Conservation (phyloP, 2,888 invertebrate species). For the Diadromus collaris region DNA sequence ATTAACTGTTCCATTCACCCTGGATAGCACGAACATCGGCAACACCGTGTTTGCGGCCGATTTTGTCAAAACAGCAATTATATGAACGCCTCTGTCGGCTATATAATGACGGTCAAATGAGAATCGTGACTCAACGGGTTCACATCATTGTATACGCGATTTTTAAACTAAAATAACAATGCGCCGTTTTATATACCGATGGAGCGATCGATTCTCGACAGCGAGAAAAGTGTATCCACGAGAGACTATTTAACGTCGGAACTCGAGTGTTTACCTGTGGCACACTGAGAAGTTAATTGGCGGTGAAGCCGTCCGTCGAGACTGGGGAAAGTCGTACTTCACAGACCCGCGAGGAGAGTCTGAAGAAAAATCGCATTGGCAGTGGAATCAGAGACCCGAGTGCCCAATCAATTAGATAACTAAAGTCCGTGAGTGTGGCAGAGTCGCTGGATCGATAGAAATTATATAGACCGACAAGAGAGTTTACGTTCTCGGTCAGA, state of each 20-base stretch:
- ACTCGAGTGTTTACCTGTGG: background rate
- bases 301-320: slow-evolving; percentile 4
- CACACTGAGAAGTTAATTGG: slow-evolving; percentile 17
- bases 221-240: background rate
- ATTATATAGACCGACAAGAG: background rate
- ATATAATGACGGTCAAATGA: no score
- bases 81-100: no score
- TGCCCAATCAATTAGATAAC: slow-evolving; percentile 21
- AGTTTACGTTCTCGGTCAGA: slow-evolving; percentile 1
- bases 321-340: slow-evolving; percentile 19
- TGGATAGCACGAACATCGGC: no score
- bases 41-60: no score
- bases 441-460: background rate
- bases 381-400: background rate
- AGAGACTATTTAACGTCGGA: background rate
- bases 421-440: background rate
- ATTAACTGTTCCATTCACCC: no score
- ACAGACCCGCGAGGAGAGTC: background rate
- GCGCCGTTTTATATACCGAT: background rate
- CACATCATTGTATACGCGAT: no score
- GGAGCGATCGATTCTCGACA: background rate
- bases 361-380: slow-evolving; percentile 17
- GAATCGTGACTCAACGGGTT: no score
- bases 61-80: no score
- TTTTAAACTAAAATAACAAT: background rate